These are phyloP conservation scores for Diplodus sargus DNA, from an alignment of 2,797 vertebrate genomes.

Conservation along the genomic window DNA sequence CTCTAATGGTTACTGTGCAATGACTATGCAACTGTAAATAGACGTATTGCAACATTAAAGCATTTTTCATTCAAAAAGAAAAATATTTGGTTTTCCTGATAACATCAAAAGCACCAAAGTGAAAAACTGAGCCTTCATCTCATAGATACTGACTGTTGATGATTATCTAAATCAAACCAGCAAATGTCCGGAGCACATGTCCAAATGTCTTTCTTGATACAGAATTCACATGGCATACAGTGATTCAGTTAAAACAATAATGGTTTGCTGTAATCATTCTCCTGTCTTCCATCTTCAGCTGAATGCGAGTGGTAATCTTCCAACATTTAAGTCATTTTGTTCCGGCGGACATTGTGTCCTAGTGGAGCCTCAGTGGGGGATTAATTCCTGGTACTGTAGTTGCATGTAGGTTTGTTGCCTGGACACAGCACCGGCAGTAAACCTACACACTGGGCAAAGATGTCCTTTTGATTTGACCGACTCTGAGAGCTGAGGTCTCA, in stretches of 20 bases:
- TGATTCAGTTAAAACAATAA: background rate
- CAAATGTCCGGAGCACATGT: background rate
- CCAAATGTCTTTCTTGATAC: background rate
- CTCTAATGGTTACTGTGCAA: background rate
- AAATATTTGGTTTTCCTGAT: background rate
- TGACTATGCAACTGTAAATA: constrained; percentile 5
- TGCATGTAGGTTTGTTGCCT: constrained; percentile 7
- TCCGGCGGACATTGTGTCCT: background rate
- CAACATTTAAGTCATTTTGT: background rate
- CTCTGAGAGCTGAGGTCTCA: background rate
- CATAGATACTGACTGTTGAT: background rate
- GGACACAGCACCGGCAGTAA: background rate
- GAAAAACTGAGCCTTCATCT: background rate
- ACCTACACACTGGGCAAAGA: background rate
- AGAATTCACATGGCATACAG: background rate
- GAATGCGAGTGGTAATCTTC: background rate
- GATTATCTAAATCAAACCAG: background rate
- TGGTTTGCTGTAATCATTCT: background rate
- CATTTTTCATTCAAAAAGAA: background rate
- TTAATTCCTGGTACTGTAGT: background rate
- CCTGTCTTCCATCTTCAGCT: background rate
- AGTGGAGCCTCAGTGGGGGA: background rate
- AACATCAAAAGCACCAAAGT: background rate
- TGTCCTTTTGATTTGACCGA: background rate
- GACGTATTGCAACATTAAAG: background rate